phyloP scores from a whole-genome alignment of 2,797 vertebrate genomes.

The Rhinichthys osculus region DNA sequence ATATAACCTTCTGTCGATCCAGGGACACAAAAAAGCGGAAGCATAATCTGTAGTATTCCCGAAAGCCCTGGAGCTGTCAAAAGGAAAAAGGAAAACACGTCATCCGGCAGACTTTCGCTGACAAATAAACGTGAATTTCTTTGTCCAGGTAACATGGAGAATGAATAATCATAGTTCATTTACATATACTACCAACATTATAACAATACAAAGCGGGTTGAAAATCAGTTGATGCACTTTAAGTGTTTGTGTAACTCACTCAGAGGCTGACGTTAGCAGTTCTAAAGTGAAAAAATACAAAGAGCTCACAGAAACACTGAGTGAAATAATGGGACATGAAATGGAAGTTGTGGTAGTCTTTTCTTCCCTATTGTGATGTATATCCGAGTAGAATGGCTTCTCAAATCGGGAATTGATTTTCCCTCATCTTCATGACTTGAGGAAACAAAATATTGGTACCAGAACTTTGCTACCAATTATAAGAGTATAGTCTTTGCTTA shows the following conservation, averaged over 20 bases:
- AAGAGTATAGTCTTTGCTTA: neutral
- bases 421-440: neutral
- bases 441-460: neutral
- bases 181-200: neutral
- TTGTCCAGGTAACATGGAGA: neutral
- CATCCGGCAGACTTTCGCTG: neutral
- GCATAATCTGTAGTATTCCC: too few relatives aligned
- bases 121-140: neutral
- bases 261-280: neutral
- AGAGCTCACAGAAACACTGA: neutral
- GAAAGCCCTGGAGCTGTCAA: too few relatives aligned
- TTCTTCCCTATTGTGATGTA: neutral
- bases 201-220: neutral
- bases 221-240: neutral
- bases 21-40: too few relatives aligned
- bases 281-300: neutral
- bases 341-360: neutral
- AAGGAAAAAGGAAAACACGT: too few relatives aligned
- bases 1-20: too few relatives aligned
- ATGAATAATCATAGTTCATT: too few relatives aligned
- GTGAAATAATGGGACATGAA: neutral
- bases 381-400: neutral
- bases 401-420: neutral
- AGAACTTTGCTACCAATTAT: neutral
- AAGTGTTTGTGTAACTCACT: neutral